Evolutionary conservation across 2,888 invertebrate genomes (phyloP), one percentile per base, ranked within the genome.

Genomic region (Stenolophus ochropezus): DNA sequence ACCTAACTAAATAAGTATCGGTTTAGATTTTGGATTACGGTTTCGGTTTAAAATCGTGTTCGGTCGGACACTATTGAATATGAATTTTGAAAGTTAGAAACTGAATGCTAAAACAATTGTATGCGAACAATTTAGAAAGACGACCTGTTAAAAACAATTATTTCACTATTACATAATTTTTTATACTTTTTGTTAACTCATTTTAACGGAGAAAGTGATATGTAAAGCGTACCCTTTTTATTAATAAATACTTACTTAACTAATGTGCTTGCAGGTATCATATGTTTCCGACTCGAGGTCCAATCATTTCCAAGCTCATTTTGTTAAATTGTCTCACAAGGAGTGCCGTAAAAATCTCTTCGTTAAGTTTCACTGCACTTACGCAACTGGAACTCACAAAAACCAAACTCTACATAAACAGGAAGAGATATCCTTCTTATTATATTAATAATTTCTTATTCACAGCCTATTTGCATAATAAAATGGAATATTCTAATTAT

Each of bases 251-350:
- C 61, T 61, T 61, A 61, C 61, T 56, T 25, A 23, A 23, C 23
- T 61, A 69, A 69, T 56, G 14, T 61, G 56, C 18, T 18, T 4
- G 20, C 56, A 56, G 21, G 11, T 56, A 56, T 61, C 61, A 61
- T 25, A 14, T 16, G 42, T 33, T 33, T 69, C 65, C 33, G 65
- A 69, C 33, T 69, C 18, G 27, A 8, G 65, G 65, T 33, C 65
- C 33, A 69, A 69, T 69, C 65, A 69, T 69, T 69, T 27, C 65
- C 27, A 21, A 61, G 21, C 61, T 61, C 27, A 69, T 69, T 69
- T 69, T 69, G 33, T 69, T 69, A 21, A 69, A 69, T 69, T 33
- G 20, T 33, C 61, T 33, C 18, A 18, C 65, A 18, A 42, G 27
- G 65, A 69, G 65, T 69, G 65, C 27, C 65, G 14, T 33, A 27